Base-by-base conservation (phyloP, 2,797 vertebrate genomes). In the Poeciliopsis paucimaculata region DNA sequence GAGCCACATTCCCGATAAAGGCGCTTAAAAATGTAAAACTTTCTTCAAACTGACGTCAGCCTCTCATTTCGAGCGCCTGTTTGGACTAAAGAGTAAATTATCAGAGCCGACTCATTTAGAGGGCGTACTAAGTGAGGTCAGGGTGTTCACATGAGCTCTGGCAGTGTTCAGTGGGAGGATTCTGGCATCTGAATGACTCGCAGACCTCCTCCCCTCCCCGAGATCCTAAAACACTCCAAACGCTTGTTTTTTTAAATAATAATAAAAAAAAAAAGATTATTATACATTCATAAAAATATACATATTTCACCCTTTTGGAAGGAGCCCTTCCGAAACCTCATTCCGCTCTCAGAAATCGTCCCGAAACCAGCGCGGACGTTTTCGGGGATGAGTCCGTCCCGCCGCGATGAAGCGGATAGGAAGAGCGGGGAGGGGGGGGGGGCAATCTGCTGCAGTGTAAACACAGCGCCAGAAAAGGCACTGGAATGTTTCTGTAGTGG, bases 401-500 rank as follows among this genome's bases (percentile, higher is more conserved):
- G 11, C 71, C 4, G 36, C 78, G 82, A 88, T 90, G 86, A 78
- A 77, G 82, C 83, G 84, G 89, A 86, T 26, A 71, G 83, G 82
- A 80, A 86, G 91, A 85, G 86, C 80, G 80, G 87, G n/a, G 18
- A n/a, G 84, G 84, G 7, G 49, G 84, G 84, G 12, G 18, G 20
- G 86, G 84, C 93, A 90, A 90, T 92, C 90, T 92, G 92, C 76
- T 90, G 92, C 91, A 92, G 93, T 89, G 87, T 95, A 96, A 96
- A 96, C 95, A 96, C 86, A 82, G 90, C 81, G 92, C 94, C 90
- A 92, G 91, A 94, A 95, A 95, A 95, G 68, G 95, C 92, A 92
- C 88, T 91, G 95, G 96, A 96, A 96, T 96, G 95, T 95, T 90
- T 95, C 88, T 90, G 93, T 91, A 91, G 92, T 93, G 95, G 95